Percentiles rank a stretch among this genome's conserved stretches.
phyloP scores from a whole-genome alignment of 1,140 invertebrate species.

The Drosophila bipectinata region DNA sequence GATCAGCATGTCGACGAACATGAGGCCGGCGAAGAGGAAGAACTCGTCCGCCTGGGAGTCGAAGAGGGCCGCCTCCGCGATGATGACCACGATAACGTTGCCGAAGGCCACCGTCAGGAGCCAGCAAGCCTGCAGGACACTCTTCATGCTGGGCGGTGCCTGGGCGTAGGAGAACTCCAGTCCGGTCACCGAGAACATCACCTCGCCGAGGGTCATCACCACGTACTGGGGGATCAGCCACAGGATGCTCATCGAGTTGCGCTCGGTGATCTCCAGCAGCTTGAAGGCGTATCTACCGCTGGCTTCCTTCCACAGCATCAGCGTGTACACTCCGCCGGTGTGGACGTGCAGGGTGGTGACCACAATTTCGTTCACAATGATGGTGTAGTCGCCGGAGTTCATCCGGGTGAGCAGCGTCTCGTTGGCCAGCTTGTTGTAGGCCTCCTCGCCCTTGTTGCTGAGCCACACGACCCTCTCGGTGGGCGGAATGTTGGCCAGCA shows the following conservation, averaged over 20 bases:
- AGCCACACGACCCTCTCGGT: constrained; percentile 38
- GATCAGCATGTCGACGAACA: constrained; percentile 92
- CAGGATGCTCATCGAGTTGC: constrained; percentile 91
- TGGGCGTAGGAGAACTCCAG: constrained; percentile 96
- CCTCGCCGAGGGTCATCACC: constrained; percentile 93
- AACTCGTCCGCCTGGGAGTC: constrained; percentile 89
- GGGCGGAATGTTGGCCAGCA: constrained; percentile 51
- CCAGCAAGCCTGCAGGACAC: constrained; percentile 95
- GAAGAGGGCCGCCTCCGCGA: constrained; percentile 85
- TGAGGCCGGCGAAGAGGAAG: constrained; percentile 94
- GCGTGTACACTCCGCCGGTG: constrained; percentile 87
- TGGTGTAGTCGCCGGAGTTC: constrained; percentile 83
- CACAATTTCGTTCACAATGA: constrained; percentile 69
- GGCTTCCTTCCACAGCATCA: constrained; percentile 59
- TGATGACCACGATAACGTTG: constrained; percentile 90
- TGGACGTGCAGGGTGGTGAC: constrained; percentile 76
- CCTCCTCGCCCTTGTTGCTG: constrained; percentile 37
- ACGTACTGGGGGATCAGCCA: constrained; percentile 95
- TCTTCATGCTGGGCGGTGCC: constrained; percentile 96
- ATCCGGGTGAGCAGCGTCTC: constrained; percentile 57
- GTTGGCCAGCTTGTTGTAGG: constrained; percentile 37
- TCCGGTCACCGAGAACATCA: constrained; percentile 96
- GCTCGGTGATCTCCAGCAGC: constrained; percentile 85
- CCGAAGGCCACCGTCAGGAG: constrained; percentile 95
- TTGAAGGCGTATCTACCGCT: neutral